These are phyloP conservation scores for Liopterus haemorrhoidalis DNA, from an alignment of 2,888 invertebrate genomes.

Conservation along the genomic window DNA sequence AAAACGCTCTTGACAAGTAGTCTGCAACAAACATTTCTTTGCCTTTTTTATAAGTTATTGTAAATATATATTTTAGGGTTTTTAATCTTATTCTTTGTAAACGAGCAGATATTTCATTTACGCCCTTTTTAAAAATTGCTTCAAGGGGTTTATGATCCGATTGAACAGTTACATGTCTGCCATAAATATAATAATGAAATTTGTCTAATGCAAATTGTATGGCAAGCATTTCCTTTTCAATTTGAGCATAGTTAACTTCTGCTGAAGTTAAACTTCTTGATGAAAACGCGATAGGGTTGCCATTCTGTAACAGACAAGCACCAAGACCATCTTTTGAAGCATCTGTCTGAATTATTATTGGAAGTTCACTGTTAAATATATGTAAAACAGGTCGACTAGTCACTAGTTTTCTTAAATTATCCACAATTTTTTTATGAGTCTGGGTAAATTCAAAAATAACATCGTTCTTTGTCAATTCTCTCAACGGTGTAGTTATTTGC, in stretches of 20 bases:
- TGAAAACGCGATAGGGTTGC: constrained; percentile 1
- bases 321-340: constrained; percentile 6
- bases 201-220: background rate
- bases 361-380: background rate
- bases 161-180: background rate
- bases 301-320: constrained; percentile 2
- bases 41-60: constrained; percentile 4
- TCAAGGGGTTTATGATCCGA: constrained; percentile 11
- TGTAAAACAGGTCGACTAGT: background rate
- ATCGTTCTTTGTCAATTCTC: constrained; percentile 4
- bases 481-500: constrained; percentile 3
- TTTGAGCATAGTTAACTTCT: background rate
- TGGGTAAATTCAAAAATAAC: background rate
- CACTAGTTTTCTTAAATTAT: constrained; percentile 1
- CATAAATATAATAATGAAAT: constrained; percentile 1
- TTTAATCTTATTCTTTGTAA: constrained; percentile 8
- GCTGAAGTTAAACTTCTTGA: background rate
- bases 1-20: background rate
- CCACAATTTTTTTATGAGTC: background rate
- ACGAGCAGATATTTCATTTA: background rate
- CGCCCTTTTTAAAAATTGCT: constrained; percentile 11
- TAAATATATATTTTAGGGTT: constrained; percentile 1
- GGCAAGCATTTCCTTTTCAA: background rate
- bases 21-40: constrained; percentile 1
- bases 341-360: background rate